phyloP scores from a whole-genome alignment of 2,113 vertebrate species.

The Uropsilus gracilis region DNA sequence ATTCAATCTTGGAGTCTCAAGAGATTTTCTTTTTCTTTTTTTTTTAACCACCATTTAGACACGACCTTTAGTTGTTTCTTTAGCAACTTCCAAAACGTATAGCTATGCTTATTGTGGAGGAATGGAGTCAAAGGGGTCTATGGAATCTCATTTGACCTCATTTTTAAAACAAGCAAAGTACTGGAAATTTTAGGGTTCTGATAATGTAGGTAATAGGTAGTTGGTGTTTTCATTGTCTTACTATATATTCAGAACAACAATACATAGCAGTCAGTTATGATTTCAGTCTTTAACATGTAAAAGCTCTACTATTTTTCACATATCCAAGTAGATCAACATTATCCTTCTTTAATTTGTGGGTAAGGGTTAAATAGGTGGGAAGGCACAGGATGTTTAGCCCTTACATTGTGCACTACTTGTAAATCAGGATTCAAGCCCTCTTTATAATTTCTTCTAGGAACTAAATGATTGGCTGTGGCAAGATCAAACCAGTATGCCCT shows the following conservation, averaged over 20 bases:
- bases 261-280: neutral
- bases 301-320: neutral
- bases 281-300: neutral
- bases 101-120: neutral
- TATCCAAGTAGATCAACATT: neutral
- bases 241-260: conserved; percentile 7
- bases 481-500: neutral
- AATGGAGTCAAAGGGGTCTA: neutral
- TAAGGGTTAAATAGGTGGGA: neutral
- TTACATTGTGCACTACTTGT: neutral
- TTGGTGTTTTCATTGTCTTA: neutral
- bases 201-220: neutral
- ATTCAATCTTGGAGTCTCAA: neutral
- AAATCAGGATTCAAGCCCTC: neutral
- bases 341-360: neutral
- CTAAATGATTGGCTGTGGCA: neutral
- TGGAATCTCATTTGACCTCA: neutral
- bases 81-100: neutral
- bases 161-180: conserved; percentile 1
- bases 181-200: neutral
- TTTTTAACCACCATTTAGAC: neutral
- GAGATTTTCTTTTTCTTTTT: neutral
- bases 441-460: neutral
- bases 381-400: neutral
- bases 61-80: neutral